A percentile compares a stretch with the other conserved stretches of the same genome.
These are phyloP conservation scores for Catharus ustulatus DNA, from an alignment of 2,797 vertebrate genomes.

Conservation along the genomic window DNA sequence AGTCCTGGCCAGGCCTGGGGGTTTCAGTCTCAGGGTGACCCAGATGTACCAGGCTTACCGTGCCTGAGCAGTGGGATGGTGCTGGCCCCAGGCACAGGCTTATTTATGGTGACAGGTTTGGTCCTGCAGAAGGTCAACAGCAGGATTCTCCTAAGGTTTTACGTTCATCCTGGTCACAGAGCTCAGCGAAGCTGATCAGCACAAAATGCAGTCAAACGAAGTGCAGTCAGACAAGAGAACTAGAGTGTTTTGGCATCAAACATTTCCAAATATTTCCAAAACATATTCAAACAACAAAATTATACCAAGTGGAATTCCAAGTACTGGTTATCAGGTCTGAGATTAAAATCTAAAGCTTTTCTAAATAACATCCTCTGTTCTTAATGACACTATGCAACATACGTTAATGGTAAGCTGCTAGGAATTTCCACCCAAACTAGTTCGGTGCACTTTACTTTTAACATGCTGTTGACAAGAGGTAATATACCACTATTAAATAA, in stretches of 20 bases:
- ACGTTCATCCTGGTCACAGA: neutral
- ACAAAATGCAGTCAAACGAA: neutral
- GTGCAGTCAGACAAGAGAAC: neutral
- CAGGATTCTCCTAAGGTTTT: neutral
- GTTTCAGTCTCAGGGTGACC: neutral
- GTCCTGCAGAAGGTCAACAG: neutral
- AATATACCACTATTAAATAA: slow-evolving; percentile 12
- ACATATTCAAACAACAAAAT: neutral
- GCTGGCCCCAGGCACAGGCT: neutral
- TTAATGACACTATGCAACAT: neutral
- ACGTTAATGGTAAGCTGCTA: slow-evolving; percentile 5
- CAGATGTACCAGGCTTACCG: neutral
- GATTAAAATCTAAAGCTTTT: slow-evolving; percentile 19
- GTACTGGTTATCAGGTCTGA: neutral
- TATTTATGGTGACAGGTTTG: rapidly evolving
- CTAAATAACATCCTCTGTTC: neutral
- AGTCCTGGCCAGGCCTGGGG: neutral
- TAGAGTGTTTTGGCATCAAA: neutral
- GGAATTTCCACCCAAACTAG: slow-evolving; percentile 23
- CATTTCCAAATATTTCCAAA: slow-evolving; percentile 35
- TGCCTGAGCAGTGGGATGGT: neutral
- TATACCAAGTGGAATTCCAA: neutral
- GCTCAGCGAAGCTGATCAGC: neutral
- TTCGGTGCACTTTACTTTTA: neutral
- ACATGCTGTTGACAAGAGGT: slow-evolving; percentile 16